Conservation (phyloP, 2,888 invertebrate species). For the Phyllotreta cruciferae region DNA sequence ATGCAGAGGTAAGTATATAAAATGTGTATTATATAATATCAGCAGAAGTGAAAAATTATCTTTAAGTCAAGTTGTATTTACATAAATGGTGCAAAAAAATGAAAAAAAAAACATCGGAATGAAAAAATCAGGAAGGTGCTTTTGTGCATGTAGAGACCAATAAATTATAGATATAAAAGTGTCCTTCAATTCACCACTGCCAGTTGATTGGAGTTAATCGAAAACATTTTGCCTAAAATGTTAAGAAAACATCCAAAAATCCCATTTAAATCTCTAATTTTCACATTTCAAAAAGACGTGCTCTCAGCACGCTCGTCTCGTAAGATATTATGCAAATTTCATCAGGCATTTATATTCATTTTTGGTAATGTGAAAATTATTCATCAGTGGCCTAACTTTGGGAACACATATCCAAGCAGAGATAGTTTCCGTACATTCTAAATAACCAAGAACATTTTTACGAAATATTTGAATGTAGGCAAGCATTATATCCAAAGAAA, state of each 20-base stretch:
- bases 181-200: slow-evolving; percentile 33
- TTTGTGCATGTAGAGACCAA: slow-evolving; percentile 53
- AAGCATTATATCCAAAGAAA: slow-evolving; percentile 57
- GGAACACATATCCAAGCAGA: slow-evolving; percentile 41
- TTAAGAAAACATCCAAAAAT: slow-evolving; percentile 55
- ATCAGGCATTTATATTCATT: not conserved
- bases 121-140: slow-evolving; percentile 37
- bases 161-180: slow-evolving; percentile 52
- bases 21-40: slow-evolving; percentile 10
- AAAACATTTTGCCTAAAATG: slow-evolving; percentile 11
- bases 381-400: slow-evolving; percentile 59
- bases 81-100: slow-evolving; percentile 26
- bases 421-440: slow-evolving; percentile 55
- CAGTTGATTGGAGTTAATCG: not conserved
- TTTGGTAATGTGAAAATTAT: slow-evolving; percentile 44
- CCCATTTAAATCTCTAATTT: slow-evolving; percentile 18
- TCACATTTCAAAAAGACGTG: slow-evolving; percentile 34
- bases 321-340: slow-evolving; percentile 43
- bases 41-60: slow-evolving; percentile 10
- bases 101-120: slow-evolving; percentile 23
- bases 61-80: slow-evolving; percentile 23
- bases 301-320: not conserved
- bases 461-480: slow-evolving; percentile 47
- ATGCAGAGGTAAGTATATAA: slow-evolving; percentile 3
- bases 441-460: slow-evolving; percentile 53